Evolutionary conservation across 2,888 invertebrate species (phyloP).

Genomic region (Drosophila nigricruria): DNA sequence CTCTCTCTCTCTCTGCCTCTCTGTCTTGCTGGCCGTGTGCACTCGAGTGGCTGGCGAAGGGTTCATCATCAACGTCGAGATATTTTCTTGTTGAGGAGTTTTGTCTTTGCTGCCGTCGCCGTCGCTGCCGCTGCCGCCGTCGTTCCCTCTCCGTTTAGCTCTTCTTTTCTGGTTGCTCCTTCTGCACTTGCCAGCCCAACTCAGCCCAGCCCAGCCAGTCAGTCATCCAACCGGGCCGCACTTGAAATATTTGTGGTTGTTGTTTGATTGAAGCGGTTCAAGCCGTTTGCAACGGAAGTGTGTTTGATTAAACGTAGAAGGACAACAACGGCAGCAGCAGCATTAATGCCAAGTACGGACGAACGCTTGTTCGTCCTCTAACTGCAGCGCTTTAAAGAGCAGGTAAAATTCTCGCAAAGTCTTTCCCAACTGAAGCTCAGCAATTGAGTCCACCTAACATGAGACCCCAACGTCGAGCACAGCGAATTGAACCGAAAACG

Average conservation of each 20-base stretch:
- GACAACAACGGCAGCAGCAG: constrained; percentile 56
- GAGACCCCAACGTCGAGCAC: not conserved
- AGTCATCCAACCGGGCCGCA: constrained; percentile 69
- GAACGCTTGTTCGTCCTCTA: constrained; percentile 20
- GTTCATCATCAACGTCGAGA: constrained; percentile 76
- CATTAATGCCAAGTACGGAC: constrained; percentile 33
- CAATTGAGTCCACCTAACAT: constrained; percentile 3
- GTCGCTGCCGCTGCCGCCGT: not conserved
- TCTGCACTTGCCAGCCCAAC: constrained; percentile 67
- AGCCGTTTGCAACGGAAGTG: constrained; percentile 80
- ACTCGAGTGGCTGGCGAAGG: constrained; percentile 74
- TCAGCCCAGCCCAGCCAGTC: constrained; percentile 48
- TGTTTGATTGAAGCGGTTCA: constrained; percentile 80
- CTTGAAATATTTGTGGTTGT: constrained; percentile 81
- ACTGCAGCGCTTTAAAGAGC: constrained; percentile 51
- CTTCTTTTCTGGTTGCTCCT: constrained; percentile 9
- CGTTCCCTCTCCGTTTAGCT: constrained; percentile 2
- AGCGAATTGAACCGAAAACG: constrained; percentile 6
- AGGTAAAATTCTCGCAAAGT: constrained; percentile 52
- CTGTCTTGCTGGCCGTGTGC: constrained; percentile 47
- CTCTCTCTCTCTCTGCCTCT: constrained; percentile 7
- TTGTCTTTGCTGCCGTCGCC: constrained; percentile 62
- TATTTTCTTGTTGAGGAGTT: constrained; percentile 79
- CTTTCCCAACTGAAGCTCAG: constrained; percentile 12
- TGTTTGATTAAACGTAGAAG: constrained; percentile 79